Evolutionary conservation across 2,888 invertebrate species (phyloP).

Genomic region (Pomacea canaliculata): DNA sequence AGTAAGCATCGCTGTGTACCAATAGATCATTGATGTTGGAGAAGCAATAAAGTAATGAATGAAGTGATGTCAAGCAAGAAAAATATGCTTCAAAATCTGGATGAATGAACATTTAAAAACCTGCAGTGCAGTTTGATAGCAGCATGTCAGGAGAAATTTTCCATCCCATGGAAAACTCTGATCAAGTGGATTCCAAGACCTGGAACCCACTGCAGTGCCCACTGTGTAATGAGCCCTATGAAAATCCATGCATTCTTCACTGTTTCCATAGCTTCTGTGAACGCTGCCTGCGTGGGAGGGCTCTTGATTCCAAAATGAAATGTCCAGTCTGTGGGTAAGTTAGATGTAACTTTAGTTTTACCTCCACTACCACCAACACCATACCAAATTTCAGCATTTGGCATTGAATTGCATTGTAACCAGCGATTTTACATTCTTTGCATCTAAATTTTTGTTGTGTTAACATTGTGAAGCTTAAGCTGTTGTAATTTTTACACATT

Average conservation of each 20-base stretch:
- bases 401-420: not conserved
- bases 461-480: too few relatives aligned
- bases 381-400: not conserved
- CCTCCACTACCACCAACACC: not conserved
- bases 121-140: slow-evolving; percentile 7
- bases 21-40: too few relatives aligned
- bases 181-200: slow-evolving; percentile 45
- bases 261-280: slow-evolving; percentile 82
- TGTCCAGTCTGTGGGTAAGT: slow-evolving; percentile 78
- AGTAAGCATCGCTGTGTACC: too few relatives aligned
- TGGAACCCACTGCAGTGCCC: slow-evolving; percentile 78
- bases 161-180: slow-evolving; percentile 44
- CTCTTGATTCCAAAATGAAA: slow-evolving; percentile 75
- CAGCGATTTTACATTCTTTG: not conserved
- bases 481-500: too few relatives aligned
- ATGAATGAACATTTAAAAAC: not conserved
- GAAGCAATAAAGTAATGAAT: too few relatives aligned
- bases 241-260: slow-evolving; percentile 78
- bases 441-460: too few relatives aligned
- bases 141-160: slow-evolving; percentile 56
- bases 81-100: too few relatives aligned
- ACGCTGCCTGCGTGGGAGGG: slow-evolving; percentile 76
- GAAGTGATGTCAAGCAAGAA: too few relatives aligned
- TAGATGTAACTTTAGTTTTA: not conserved
- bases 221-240: slow-evolving; percentile 79